Conservation (phyloP, 2,888 invertebrate genomes). For the Anaspis maculata region DNA sequence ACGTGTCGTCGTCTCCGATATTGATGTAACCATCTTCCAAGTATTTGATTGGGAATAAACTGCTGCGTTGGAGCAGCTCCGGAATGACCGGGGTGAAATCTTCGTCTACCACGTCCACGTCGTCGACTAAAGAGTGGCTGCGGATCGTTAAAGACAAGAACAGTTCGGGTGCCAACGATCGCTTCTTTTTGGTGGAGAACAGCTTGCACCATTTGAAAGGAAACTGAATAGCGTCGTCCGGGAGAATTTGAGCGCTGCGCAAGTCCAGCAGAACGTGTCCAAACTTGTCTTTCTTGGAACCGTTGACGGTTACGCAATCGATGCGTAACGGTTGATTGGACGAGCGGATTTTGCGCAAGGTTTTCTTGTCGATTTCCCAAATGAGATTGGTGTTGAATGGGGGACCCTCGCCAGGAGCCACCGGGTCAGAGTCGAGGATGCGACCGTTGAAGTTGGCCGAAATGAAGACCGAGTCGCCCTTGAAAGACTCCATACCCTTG, state of each 20-base stretch:
- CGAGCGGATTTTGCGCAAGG: slow-evolving; percentile 62
- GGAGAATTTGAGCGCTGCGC: slow-evolving; percentile 59
- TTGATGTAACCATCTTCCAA: slow-evolving; percentile 50
- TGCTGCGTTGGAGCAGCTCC: neutral
- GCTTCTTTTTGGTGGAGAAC: slow-evolving; percentile 43
- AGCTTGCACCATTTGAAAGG: slow-evolving; percentile 55
- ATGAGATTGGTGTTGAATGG: slow-evolving; percentile 65
- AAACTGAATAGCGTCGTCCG: slow-evolving; percentile 42
- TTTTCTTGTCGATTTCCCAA: slow-evolving; percentile 69
- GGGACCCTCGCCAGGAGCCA: slow-evolving; percentile 50
- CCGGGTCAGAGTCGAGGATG: slow-evolving; percentile 54
- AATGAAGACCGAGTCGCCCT: slow-evolving; percentile 30
- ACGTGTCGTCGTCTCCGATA: slow-evolving; percentile 38
- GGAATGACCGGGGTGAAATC: neutral
- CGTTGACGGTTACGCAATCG: slow-evolving; percentile 52
- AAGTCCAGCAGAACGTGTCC: slow-evolving; percentile 64
- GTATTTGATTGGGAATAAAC: slow-evolving; percentile 43
- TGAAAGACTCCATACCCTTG: slow-evolving; percentile 40
- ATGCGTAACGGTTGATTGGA: slow-evolving; percentile 67
- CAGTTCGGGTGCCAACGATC: slow-evolving; percentile 51
- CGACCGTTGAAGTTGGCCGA: slow-evolving; percentile 36
- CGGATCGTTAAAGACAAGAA: slow-evolving; percentile 52
- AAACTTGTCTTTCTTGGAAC: slow-evolving; percentile 54
- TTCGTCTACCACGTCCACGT: slow-evolving; percentile 32
- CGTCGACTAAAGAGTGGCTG: slow-evolving; percentile 37